Evolutionary conservation across 2,113 vertebrate species (phyloP), one percentile per base, ranked within the genome.

Genomic region (Salvelinus alpinus): DNA sequence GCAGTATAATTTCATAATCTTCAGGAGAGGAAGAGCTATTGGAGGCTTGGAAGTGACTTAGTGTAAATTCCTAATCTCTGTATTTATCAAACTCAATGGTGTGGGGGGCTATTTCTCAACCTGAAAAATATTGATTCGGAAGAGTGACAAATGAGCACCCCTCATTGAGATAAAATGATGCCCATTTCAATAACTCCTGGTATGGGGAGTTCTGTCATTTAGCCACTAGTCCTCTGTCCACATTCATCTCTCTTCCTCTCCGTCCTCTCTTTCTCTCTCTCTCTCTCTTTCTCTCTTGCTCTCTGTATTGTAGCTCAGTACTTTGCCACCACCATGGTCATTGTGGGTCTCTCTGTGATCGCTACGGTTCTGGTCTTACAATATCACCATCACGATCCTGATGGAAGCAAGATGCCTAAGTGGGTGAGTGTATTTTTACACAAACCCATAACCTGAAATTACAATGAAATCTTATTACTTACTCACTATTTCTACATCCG

Each of bases 311-410:
- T 93, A 99, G 97, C 96, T 73, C 93, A 98, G 82, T 99, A 99
- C 91, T 99, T 99, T 87, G 96, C 96, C 88, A 96, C 96, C 82
- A 99, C 95, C 64, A 97, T 98, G 97, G 94, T 97, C 85, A 99
- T 99, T 69, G 97, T 99, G n/a, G 95, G 96, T 14, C 92, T 98
- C 34, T 98, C 97, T 0, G 95, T 99, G 31, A 96, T 98, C 0
- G 96, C 96, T 71, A 99, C 97, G 0, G 96, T 99, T 72, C 87
- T 97, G 24, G 97, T 99, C 72, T 90, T 99, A 20, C 96, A 97
- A 73, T 98, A 96, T 84, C 97, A 99, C 78, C 96, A 99, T 64
- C 97, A 98, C 2, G 96, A 99, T 81, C 96, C 97, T 0, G 93
- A 96, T 13, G 97, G 97, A 27, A 92, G 95, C 34, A 95, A 96